Evolutionary conservation across 2,888 invertebrate species (phyloP).

Genomic region (Cheilosia grossa): DNA sequence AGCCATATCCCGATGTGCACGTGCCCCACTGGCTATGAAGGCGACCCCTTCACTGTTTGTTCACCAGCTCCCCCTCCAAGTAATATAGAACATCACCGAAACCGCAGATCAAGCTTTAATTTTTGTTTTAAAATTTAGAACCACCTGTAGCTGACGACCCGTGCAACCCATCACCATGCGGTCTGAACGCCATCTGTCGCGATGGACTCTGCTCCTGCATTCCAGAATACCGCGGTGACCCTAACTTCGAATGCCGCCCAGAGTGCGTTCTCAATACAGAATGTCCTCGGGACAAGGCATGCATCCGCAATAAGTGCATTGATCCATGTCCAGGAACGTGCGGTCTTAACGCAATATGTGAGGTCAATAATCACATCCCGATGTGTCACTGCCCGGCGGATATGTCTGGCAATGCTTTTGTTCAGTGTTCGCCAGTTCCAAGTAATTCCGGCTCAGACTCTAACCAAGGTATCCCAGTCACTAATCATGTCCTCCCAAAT

Average conservation of each 20-base stretch:
- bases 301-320: conserved; percentile 88
- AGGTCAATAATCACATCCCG: conserved; percentile 89
- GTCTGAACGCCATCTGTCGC: conserved; percentile 86
- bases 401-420: conserved; percentile 87
- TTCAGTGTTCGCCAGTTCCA: conserved; percentile 83
- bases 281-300: conserved; percentile 87
- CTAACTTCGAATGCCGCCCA: conserved; percentile 88
- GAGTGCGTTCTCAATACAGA: conserved; percentile 90
- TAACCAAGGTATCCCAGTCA: conserved; percentile 24
- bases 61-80: conserved; percentile 81
- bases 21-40: conserved; percentile 87
- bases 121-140: conserved; percentile 70
- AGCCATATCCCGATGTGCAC: conserved; percentile 89
- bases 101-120: not conserved
- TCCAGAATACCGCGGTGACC: conserved; percentile 87
- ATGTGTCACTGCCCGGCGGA: conserved; percentile 86
- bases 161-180: conserved; percentile 88
- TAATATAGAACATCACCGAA: conserved; percentile 75
- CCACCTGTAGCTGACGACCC: conserved; percentile 84
- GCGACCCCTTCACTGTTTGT: conserved; percentile 88
- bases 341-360: conserved; percentile 88
- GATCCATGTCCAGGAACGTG: conserved; percentile 90
- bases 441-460: conserved; percentile 64
- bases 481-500: conserved; percentile 18
- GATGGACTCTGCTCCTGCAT: conserved; percentile 88